Percentiles rank a stretch among this genome's conserved stretches.
Evolutionary conservation across 2,113 vertebrate species (phyloP).

Genomic region (Takifugu flavidus): DNA sequence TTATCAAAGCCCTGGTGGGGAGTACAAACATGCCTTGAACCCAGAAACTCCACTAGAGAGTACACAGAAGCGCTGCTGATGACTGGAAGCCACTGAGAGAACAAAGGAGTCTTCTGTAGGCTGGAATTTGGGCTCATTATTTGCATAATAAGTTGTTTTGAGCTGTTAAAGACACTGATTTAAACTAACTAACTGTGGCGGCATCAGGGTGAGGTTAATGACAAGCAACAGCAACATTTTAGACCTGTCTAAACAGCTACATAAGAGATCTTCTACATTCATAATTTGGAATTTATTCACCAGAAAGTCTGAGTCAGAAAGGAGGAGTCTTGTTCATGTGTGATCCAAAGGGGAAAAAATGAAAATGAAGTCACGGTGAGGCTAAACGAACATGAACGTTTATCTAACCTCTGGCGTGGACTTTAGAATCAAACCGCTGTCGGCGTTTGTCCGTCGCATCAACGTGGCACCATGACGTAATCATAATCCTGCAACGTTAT

Average conservation of each 20-base stretch:
- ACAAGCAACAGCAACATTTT: too few species aligned
- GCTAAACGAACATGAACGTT: constrained; percentile 23
- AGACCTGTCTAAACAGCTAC: too few species aligned
- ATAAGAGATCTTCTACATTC: too few species aligned
- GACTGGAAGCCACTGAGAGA: constrained; percentile 24
- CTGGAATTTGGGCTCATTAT: constrained; percentile 19
- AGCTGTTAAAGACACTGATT: constrained; percentile 14
- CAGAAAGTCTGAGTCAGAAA: background rate
- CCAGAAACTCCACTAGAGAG: constrained; percentile 10
- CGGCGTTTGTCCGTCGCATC: too few species aligned
- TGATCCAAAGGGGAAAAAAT: constrained; percentile 10
- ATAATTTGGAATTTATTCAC: too few species aligned
- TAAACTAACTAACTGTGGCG: too few species aligned
- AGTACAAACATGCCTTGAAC: constrained; percentile 25
- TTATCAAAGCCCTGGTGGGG: constrained; percentile 18
- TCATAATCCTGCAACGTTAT: too few species aligned
- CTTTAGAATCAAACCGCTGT: too few species aligned
- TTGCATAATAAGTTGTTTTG: constrained; percentile 21
- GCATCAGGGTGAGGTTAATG: too few species aligned
- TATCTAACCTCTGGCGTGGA: too few species aligned
- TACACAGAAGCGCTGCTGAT: background rate
- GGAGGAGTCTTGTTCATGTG: background rate
- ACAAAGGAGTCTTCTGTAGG: constrained; percentile 25
- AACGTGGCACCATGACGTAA: too few species aligned
- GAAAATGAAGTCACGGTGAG: constrained; percentile 34